A percentile compares a stretch with the other conserved stretches of the same genome.
phyloP scores from a whole-genome alignment of 2,888 invertebrate species.

The Lasioglossum morio region DNA sequence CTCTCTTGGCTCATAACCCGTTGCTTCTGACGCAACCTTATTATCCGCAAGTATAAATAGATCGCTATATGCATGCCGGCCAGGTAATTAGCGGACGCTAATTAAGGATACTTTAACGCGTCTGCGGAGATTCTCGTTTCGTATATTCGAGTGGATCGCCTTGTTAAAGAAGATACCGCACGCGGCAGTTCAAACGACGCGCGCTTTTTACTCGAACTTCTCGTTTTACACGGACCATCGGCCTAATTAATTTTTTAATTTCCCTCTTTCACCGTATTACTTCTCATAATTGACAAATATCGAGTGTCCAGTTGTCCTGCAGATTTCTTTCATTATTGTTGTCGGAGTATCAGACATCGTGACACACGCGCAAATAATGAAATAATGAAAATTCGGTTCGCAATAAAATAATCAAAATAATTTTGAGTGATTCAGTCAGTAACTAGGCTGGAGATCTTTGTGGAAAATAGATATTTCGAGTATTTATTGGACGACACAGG shows the following conservation, averaged over 20 bases:
- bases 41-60: constrained; percentile 4
- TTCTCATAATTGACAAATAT: not conserved
- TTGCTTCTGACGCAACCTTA: constrained; percentile 18
- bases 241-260: not conserved
- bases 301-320: not conserved
- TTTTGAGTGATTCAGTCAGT: no score
- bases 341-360: no score
- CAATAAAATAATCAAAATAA: no score
- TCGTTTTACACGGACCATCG: not conserved
- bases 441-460: not conserved
- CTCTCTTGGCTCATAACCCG: not conserved
- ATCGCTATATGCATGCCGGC: constrained; percentile 17
- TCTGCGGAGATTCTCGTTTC: constrained; percentile 4
- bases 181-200: not conserved
- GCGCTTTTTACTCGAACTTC: not conserved
- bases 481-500: not conserved
- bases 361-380: no score
- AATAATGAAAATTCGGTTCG: no score
- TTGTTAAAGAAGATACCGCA: constrained; percentile 13
- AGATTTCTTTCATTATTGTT: not conserved
- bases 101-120: constrained; percentile 28
- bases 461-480: no score
- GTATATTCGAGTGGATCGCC: not conserved
- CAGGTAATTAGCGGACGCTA: constrained; percentile 24
- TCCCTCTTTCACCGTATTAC: not conserved